These are phyloP conservation scores for Ciconia boyciana DNA, from an alignment of 2,113 vertebrate genomes.

Conservation along the genomic window DNA sequence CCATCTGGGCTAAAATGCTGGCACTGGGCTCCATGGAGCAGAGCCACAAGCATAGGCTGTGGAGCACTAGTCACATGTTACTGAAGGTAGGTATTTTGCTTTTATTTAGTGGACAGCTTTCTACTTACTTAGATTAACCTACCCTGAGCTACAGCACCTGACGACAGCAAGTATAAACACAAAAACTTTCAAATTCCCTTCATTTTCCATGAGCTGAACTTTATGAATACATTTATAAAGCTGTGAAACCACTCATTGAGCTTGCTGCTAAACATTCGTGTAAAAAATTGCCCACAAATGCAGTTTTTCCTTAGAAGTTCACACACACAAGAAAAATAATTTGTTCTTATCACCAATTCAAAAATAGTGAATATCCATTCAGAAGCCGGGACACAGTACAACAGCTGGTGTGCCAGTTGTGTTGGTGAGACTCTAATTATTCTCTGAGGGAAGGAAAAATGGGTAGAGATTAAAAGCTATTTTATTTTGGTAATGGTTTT, in stretches of 20 bases:
- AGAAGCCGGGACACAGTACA: background rate
- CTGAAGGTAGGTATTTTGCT: background rate
- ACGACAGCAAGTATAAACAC: background rate
- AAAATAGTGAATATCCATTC: background rate
- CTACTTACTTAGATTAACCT: background rate
- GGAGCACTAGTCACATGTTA: fast-evolving
- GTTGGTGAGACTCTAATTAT: slow-evolving; percentile 21
- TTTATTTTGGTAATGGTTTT: background rate
- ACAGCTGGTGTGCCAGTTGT: background rate
- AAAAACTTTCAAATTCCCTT: background rate
- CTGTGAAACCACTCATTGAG: background rate
- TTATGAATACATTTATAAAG: background rate
- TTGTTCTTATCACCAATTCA: background rate
- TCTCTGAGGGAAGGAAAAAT: background rate
- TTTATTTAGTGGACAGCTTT: background rate
- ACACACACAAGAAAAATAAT: background rate
- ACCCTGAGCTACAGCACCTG: background rate
- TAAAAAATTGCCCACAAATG: background rate
- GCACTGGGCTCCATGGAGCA: background rate
- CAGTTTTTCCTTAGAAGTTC: background rate
- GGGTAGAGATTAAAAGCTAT: background rate
- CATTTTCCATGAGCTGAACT: background rate
- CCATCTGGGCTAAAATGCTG: background rate
- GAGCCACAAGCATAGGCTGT: background rate
- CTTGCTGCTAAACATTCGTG: background rate